Evolutionary conservation across 2,888 invertebrate species (phyloP).

Genomic region (Branchinecta sandiegonensis): DNA sequence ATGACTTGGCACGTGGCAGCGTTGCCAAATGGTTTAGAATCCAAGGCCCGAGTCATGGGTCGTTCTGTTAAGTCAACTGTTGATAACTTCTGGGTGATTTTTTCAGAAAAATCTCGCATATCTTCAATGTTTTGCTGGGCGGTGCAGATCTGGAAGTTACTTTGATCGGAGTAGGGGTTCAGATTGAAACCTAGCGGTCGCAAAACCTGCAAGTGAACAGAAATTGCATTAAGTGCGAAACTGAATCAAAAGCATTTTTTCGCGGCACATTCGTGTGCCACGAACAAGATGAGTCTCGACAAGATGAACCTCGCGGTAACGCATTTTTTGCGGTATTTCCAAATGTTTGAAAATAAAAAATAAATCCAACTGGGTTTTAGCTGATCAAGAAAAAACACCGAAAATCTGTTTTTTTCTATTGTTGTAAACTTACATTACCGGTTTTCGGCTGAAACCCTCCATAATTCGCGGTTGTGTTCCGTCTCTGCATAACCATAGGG

Average conservation of each 20-base stretch:
- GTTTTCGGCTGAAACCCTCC: slow-evolving; percentile 1
- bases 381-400: too few species aligned
- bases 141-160: slow-evolving; percentile 8
- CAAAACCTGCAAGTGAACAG: too few species aligned
- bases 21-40: too few species aligned
- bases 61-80: background rate
- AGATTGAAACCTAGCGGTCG: background rate
- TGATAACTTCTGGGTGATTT: slow-evolving; percentile 5
- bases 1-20: background rate
- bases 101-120: background rate
- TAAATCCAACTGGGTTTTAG: too few species aligned
- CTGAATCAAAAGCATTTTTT: too few species aligned
- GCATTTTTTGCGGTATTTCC: too few species aligned
- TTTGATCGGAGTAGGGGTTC: background rate
- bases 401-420: background rate
- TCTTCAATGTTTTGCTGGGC: slow-evolving; percentile 14
- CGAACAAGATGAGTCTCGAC: too few species aligned
- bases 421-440: background rate
- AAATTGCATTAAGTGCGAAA: too few species aligned
- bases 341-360: too few species aligned
- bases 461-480: slow-evolving; percentile 1
- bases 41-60: background rate
- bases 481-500: background rate
- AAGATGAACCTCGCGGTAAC: too few species aligned
- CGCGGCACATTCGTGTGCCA: too few species aligned